These are phyloP conservation scores for Acronicta leporina DNA, from an alignment of 2,888 invertebrate genomes.

Conservation along the genomic window DNA sequence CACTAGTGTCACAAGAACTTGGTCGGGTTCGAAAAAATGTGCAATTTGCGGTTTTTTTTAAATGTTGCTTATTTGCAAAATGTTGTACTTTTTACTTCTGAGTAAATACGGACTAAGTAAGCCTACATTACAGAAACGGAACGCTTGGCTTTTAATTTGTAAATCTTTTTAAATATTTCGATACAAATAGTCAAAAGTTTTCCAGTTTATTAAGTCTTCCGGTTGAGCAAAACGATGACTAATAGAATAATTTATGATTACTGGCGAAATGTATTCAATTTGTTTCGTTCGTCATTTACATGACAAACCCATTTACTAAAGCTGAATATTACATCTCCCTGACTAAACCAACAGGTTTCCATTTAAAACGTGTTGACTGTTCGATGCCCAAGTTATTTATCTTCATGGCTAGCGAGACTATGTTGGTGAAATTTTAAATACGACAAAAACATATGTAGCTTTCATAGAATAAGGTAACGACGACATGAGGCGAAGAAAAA, in stretches of 20 bases:
- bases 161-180: background rate
- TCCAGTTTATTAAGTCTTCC: slow-evolving; percentile 14
- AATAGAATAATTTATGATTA: slow-evolving; percentile 42
- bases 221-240: slow-evolving; percentile 20
- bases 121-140: slow-evolving; percentile 1
- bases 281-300: slow-evolving; percentile 52
- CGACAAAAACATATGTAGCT: slow-evolving; percentile 14
- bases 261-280: slow-evolving; percentile 49
- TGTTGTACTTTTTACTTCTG: slow-evolving; percentile 9
- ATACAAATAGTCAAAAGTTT: slow-evolving; percentile 6
- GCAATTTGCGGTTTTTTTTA: slow-evolving; percentile 14
- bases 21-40: slow-evolving; percentile 23
- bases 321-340: slow-evolving; percentile 51
- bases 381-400: slow-evolving; percentile 39
- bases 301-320: slow-evolving; percentile 49
- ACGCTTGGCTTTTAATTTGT: background rate
- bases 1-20: slow-evolving; percentile 12
- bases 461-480: slow-evolving; percentile 14
- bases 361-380: slow-evolving; percentile 56
- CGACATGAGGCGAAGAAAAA: slow-evolving; percentile 11
- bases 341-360: slow-evolving; percentile 55
- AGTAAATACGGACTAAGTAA: background rate
- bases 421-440: slow-evolving; percentile 20
- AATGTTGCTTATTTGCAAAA: slow-evolving; percentile 22
- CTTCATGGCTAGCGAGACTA: slow-evolving; percentile 18